A percentile compares a stretch with the other conserved stretches of the same genome.
phyloP scores from a whole-genome alignment of 2,797 vertebrate genomes.

The Molothrus ater region DNA sequence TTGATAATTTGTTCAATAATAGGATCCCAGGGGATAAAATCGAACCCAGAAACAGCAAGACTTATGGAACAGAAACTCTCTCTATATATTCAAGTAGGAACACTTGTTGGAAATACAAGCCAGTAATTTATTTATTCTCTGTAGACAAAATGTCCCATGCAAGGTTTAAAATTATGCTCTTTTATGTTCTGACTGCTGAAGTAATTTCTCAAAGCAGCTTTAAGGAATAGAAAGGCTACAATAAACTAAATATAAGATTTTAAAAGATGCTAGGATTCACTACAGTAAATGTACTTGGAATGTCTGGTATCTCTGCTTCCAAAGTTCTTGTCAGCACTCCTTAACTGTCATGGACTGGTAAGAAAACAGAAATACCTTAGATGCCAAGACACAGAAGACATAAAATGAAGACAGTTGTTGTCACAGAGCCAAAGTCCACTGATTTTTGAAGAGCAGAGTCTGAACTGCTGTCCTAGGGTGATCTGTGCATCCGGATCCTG shows the following conservation, averaged over 20 bases:
- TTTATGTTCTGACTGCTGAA: background rate
- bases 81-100: background rate
- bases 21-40: slow-evolving; percentile 2
- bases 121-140: background rate
- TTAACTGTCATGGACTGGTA: background rate
- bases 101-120: background rate
- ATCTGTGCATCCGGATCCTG: background rate
- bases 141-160: background rate
- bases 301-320: background rate
- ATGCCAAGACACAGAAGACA: background rate
- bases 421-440: background rate
- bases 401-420: background rate
- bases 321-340: background rate
- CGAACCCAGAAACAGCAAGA: background rate
- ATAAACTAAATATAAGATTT: slow-evolving; percentile 9
- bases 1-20: slow-evolving; percentile 12
- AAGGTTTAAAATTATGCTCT: slow-evolving; percentile 12
- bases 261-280: slow-evolving; percentile 17
- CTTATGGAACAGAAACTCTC: background rate
- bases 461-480: background rate
- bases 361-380: background rate
- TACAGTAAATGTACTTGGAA: background rate
- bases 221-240: background rate
- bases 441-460: background rate
- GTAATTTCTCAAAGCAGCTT: slow-evolving; percentile 33